Percentiles rank a stretch among this genome's conserved stretches.
Evolutionary conservation across 1,140 invertebrate genomes (phyloP).

Genomic region (Agrypnia vestita): DNA sequence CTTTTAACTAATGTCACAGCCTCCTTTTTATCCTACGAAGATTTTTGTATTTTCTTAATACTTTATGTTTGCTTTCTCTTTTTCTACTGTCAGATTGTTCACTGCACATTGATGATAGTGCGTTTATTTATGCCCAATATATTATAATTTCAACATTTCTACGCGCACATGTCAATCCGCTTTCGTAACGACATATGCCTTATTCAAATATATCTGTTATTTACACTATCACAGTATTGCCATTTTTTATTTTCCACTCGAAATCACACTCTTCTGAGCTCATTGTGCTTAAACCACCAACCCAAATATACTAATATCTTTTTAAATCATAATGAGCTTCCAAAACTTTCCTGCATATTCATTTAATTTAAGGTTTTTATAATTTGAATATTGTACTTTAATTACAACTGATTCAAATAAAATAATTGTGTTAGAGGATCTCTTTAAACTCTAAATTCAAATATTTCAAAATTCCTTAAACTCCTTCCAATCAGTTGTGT

Average conservation of each 20-base stretch:
- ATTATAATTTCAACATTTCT: constrained; percentile 26
- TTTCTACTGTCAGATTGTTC: constrained; percentile 54
- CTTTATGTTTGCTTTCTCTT: constrained; percentile 41
- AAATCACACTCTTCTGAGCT: constrained; percentile 13
- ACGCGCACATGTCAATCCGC: constrained; percentile 25
- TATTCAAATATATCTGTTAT: constrained; percentile 58
- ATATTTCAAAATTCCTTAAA: no score
- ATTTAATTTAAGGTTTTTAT: constrained; percentile 12
- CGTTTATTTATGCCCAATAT: constrained; percentile 61
- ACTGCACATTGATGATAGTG: constrained; percentile 58
- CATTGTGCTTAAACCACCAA: neutral
- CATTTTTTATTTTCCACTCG: constrained; percentile 43
- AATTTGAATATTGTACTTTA: no score
- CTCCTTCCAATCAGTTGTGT: no score
- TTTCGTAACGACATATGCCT: constrained; percentile 12
- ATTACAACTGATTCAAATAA: no score
- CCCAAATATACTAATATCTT: constrained; percentile 29
- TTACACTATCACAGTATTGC: constrained; percentile 62
- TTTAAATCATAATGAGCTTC: neutral
- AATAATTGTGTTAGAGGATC: no score
- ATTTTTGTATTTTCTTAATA: constrained; percentile 56
- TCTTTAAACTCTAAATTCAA: no score
- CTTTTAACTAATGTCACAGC: constrained; percentile 62
- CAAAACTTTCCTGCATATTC: neutral
- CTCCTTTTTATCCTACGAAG: constrained; percentile 61